Evolutionary conservation across 2,888 invertebrate species (phyloP).

Genomic region (Lymantria monacha): DNA sequence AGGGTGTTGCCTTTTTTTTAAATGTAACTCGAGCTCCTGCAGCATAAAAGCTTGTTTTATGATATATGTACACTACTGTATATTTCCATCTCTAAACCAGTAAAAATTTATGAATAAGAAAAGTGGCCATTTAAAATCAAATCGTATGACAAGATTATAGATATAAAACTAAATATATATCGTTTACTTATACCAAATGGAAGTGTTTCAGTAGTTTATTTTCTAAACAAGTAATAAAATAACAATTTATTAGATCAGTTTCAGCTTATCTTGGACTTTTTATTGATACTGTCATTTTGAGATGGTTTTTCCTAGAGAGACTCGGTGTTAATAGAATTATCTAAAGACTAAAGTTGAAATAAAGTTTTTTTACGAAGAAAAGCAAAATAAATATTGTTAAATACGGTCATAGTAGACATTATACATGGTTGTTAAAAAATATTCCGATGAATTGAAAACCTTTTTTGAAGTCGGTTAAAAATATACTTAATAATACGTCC

Average conservation of each 20-base stretch:
- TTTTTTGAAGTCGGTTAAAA: too few species aligned
- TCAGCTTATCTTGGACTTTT: neutral
- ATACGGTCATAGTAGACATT: too few species aligned
- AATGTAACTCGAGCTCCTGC: too few species aligned
- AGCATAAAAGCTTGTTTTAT: too few species aligned
- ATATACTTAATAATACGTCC: too few species aligned
- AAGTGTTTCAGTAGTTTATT: conserved; percentile 18
- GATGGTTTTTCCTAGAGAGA: neutral
- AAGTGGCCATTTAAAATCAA: conserved; percentile 14
- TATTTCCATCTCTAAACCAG: neutral
- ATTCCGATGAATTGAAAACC: too few species aligned
- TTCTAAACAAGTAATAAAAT: conserved; percentile 16
- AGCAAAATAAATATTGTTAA: too few species aligned
- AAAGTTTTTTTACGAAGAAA: too few species aligned
- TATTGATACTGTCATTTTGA: neutral
- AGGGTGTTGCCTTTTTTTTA: too few species aligned
- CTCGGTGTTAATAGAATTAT: too few species aligned
- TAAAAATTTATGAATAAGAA: conserved; percentile 29
- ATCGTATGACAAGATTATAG: neutral
- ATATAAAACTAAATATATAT: neutral
- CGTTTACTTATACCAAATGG: conserved; percentile 16
- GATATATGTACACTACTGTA: neutral
- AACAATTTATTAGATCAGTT: neutral
- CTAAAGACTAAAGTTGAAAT: too few species aligned
- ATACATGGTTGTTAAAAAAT: too few species aligned